Evolutionary conservation across 2,888 invertebrate species (phyloP), one percentile per base, ranked within the genome.

Genomic region (Sturmia bella): DNA sequence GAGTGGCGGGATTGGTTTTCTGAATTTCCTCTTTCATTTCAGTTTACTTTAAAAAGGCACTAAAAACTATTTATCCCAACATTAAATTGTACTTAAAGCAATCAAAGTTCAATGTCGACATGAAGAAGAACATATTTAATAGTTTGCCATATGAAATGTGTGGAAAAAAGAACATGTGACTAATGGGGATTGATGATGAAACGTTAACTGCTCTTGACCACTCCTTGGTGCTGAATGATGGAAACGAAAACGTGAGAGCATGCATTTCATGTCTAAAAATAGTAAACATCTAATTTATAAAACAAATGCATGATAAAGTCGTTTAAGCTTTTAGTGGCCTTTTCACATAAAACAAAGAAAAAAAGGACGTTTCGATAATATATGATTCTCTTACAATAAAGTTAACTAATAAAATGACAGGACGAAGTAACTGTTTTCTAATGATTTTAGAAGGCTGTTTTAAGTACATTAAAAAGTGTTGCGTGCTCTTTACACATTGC

Each of bases 31-130:
- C 19, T 54, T 59, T 43, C 48, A 3, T 15, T 24, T 0, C 27
- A 13, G 32, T 54, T 24, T 43, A 24, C 48, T 48, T 12, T 12
- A 43, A 50, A 41, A 41, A 32, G 32, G 32, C 9, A 41, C 17
- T 7, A 41, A 24, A n/a, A 1, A 13, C 37, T 69, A 21, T n/a
- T 52, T 50, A 52, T 50, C 48, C 45, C 41, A 50, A 73, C 57
- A 27, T 73, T 54, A 54, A 57, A 9, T 12, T 61, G 64, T 64
- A 45, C 74, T 61, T 64, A 61, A 75, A 48, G 70, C 70, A 75
- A 81, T 77, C 77, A 77, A 74, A 81, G 77, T 77, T 81, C 73
- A 81, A 75, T 81, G 77, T 64, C 72, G 48, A 43, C 1, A 54
- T 54, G 52, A 11, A 37, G 17, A 17, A 50, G 37, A 48, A 19